Base-by-base conservation (phyloP, 92 coral and sea anemone genomes). In the Zoanthus sociatus region DNA sequence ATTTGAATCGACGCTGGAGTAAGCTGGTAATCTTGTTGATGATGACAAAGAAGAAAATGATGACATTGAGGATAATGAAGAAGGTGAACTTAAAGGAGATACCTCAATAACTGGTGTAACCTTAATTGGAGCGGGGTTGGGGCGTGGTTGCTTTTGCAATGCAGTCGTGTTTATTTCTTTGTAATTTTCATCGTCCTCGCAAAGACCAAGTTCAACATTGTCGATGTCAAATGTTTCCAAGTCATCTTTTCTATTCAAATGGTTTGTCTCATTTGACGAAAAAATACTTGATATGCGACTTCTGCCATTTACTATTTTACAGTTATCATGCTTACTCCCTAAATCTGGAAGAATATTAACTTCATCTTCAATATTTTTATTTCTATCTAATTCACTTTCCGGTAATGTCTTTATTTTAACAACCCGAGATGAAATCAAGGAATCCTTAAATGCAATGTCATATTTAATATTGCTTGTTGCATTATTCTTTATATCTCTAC, bases 1-100 rank as follows among this genome's bases (percentile, higher is more conserved):
- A 47, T n/a, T 68, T 2, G 21, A 74, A 71, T 81, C 85, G 46
- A 20, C 45, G 47, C 85, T 58, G 10, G 74, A 66, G 60, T 64
- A 81, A 11, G 85, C 78, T 20, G 92, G 56, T 31, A 90, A 78
- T 68, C 66, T 92, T 37, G 88, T 86, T 14, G 90, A 30, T 30
- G 94, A 77, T 12, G 98, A 89, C 20, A 86, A 77, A 10, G 95
- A 94, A 58, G 98, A 93, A 50, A 81, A 18, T 9, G 98, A 94
- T 9, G 98, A 94, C 79, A 89, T 47, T 16, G 98, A 94, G 6
- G 98, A 93, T 13, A 91, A 30, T 0, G 98, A 94, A 5, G 95
- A 94, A 0, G 98, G 98, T 12, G 98, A 94, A 51, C 95, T 91
- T 1, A 83, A 89, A 0, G 94, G 94, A 8, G 98, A 94, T 6